Evolutionary conservation across 2,113 vertebrate genomes (phyloP), one percentile per base, ranked within the genome.

Genomic region (Xerus inauris): DNA sequence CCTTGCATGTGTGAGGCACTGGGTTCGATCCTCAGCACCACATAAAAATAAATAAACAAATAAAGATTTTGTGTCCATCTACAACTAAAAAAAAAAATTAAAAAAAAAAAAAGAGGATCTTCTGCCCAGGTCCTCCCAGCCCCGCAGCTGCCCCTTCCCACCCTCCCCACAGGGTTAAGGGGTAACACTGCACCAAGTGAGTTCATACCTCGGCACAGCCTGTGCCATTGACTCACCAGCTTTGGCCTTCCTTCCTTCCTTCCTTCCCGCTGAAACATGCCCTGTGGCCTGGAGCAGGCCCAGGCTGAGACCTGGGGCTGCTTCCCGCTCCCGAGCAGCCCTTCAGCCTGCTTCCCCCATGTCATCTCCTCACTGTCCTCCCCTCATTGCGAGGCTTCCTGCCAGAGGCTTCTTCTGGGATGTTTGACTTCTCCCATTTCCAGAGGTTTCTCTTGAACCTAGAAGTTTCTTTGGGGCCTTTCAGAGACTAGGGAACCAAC

Each of bases 401-500:
- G 28, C 45, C 6, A 51, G 24, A 42, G 35, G 38, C 51, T 91
- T 19, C 20, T 86, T 35, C 17, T 24, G 9, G 20, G 62, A 6
- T 28, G 3, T 49, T 67, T 30, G 8, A 2, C 30, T 92, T 91
- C 87, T 67, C 57, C n/a, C 47, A 20, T 73, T 93, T 86, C 80
- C 49, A 67, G 94, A 95, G 80, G 28, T 91, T 72, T 91, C 54
- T 96, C 67, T 65, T 28, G 49, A 69, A 76, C 51, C 64, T 86
- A 30, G 49, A 89, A 30, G 5, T 81, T 92, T 73, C 82, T 93
- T 47, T 95, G 59, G 73, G 72, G 42, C 13, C 35, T 67, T 84
- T 47, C 51, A 45, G 71, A 62, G 35, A 45, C 45, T 59, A 59
- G 71, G 40, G 47, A 2, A 47, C 13, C 28, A 89, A 9, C 17